Conservation (phyloP, 2,797 vertebrate genomes). For the Lemur catta region DNA sequence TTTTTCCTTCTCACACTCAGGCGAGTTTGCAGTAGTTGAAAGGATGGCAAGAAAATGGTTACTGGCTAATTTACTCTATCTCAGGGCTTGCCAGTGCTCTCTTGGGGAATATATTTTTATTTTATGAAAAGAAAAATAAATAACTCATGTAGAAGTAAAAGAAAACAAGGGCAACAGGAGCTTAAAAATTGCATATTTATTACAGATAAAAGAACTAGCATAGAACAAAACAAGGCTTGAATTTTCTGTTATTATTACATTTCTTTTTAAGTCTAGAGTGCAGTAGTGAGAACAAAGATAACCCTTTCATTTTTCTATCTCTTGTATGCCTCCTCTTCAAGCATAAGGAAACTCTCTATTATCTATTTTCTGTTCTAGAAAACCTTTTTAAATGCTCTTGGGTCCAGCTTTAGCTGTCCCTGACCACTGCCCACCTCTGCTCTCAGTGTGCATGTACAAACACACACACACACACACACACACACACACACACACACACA, state of each 20-base stretch:
- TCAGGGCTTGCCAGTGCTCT: neutral
- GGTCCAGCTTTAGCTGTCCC: neutral
- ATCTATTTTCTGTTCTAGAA: neutral
- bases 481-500: no score
- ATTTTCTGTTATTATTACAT: neutral
- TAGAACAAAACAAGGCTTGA: neutral
- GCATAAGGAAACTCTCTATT: neutral
- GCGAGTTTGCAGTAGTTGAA: neutral
- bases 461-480: no score
- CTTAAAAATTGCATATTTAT: neutral
- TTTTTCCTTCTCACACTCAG: neutral
- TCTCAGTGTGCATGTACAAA: no score
- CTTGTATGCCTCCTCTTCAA: neutral
- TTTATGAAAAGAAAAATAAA: slow-evolving; percentile 17
- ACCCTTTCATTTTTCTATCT: neutral
- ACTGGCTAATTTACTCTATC: neutral
- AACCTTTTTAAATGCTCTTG: neutral
- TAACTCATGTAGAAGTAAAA: slow-evolving; percentile 10
- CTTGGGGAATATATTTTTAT: neutral
- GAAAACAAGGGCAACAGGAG: neutral
- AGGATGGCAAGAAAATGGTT: neutral
- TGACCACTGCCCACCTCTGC: neutral
- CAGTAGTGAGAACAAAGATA: neutral
- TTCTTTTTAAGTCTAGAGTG: neutral
- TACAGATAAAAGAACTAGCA: neutral